A percentile compares a stretch with the other conserved stretches of the same genome.
Evolutionary conservation across 2,888 invertebrate species (phyloP).

Genomic region (Cephus runcator): DNA sequence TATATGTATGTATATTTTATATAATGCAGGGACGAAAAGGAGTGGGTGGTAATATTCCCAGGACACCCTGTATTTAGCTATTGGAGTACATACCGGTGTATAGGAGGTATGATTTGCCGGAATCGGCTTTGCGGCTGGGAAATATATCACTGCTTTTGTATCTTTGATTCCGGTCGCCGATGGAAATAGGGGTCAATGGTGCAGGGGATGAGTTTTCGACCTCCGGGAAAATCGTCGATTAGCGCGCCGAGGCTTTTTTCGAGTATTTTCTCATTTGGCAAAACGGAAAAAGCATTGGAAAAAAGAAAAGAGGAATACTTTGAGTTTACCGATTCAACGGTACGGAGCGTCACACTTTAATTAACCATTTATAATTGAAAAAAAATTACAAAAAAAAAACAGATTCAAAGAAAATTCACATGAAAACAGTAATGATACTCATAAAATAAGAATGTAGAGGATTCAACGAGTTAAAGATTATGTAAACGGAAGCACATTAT

Average conservation of each 20-base stretch:
- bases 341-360: background rate
- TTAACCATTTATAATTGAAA: background rate
- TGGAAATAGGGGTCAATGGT: slow-evolving; percentile 31
- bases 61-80: background rate
- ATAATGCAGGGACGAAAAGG: no score
- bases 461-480: no score
- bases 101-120: slow-evolving; percentile 32
- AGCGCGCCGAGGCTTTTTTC: no score
- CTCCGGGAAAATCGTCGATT: background rate
- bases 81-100: slow-evolving; percentile 7
- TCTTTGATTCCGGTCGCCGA: slow-evolving; percentile 36
- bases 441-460: no score
- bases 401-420: no score
- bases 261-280: background rate
- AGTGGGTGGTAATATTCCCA: background rate
- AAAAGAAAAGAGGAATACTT: background rate
- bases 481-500: no score
- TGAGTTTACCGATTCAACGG: background rate
- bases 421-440: no score
- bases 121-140: slow-evolving; percentile 36
- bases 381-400: background rate
- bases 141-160: slow-evolving; percentile 45
- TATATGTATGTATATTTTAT: no score
- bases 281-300: background rate
- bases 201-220: slow-evolving; percentile 17